phyloP scores from a whole-genome alignment of 1,140 invertebrate species.

The Trichoplusia ni region DNA sequence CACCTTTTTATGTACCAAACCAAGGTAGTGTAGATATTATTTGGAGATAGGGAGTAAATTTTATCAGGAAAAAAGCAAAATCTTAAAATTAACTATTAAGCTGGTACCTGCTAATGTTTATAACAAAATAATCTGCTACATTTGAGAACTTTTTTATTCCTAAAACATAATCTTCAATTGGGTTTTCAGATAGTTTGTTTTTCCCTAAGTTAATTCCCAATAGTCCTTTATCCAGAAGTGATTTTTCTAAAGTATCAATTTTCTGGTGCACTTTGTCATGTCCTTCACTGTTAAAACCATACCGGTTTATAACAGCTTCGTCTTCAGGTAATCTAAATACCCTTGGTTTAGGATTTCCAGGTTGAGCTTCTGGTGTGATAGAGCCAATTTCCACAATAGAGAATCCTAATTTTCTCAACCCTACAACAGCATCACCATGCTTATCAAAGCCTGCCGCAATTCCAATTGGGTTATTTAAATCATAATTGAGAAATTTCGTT shows the following conservation, averaged over 20 bases:
- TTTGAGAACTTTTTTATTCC: constrained; percentile 89
- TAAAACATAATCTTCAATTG: constrained; percentile 90
- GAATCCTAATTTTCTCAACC: constrained; percentile 93
- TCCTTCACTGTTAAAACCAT: constrained; percentile 97
- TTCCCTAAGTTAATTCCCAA: constrained; percentile 97
- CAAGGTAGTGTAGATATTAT: no score
- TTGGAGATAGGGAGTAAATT: no score
- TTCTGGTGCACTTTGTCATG: constrained; percentile 88
- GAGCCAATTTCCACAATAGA: constrained; percentile 98
- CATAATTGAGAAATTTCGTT: constrained; percentile 86
- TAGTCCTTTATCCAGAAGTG: constrained; percentile 82
- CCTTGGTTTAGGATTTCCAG: constrained; percentile 95
- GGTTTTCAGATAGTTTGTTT: constrained; percentile 92
- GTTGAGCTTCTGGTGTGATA: constrained; percentile 95
- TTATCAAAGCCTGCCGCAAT: constrained; percentile 99
- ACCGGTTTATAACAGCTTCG: constrained; percentile 96
- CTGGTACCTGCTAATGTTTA: constrained; percentile 91
- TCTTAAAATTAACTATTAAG: no score
- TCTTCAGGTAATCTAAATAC: constrained; percentile 94
- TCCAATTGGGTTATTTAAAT: constrained; percentile 95
- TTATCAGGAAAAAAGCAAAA: no score
- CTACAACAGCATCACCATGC: constrained; percentile 94
- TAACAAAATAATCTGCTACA: constrained; percentile 93
- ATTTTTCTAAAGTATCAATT: constrained; percentile 82
- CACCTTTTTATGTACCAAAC: no score